These are phyloP conservation scores for Mastomys natalensis DNA, from an alignment of 2,113 vertebrate species.

Conservation along the genomic window DNA sequence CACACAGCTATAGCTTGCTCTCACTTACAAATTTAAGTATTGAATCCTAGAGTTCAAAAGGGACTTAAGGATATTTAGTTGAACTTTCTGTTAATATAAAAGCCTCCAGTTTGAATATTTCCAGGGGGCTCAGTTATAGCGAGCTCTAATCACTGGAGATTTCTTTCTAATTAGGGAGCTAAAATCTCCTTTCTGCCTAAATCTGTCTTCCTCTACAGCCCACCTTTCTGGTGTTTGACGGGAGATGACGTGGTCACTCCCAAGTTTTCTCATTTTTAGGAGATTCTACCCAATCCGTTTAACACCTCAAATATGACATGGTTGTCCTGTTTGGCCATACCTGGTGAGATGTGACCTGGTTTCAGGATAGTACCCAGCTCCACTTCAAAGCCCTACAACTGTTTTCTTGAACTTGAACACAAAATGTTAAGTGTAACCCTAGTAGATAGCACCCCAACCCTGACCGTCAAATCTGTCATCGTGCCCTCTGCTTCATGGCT, in stretches of 20 bases:
- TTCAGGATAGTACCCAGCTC: not conserved
- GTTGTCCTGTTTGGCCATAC: not conserved
- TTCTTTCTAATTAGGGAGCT: conserved; percentile 8
- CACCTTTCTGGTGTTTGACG: not conserved
- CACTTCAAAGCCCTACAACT: not conserved
- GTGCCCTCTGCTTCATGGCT: not conserved
- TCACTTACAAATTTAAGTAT: too few species aligned
- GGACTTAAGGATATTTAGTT: conserved; percentile 30
- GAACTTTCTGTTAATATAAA: not conserved
- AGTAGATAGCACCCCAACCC: not conserved
- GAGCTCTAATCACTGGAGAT: not conserved
- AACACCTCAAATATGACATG: not conserved
- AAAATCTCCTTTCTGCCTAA: not conserved
- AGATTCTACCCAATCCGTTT: not conserved
- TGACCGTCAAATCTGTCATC: not conserved
- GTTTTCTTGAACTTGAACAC: conserved; percentile 11
- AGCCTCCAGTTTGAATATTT: not conserved
- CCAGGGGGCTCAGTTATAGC: not conserved
- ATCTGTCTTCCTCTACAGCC: not conserved
- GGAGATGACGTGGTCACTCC: not conserved
- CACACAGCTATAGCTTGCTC: not conserved
- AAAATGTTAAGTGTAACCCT: not conserved
- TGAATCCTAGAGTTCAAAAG: not conserved
- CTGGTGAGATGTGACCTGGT: not conserved
- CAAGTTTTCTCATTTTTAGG: not conserved